Evolutionary conservation across 2,113 vertebrate species (phyloP).

Genomic region (Cisticola juncidis): DNA sequence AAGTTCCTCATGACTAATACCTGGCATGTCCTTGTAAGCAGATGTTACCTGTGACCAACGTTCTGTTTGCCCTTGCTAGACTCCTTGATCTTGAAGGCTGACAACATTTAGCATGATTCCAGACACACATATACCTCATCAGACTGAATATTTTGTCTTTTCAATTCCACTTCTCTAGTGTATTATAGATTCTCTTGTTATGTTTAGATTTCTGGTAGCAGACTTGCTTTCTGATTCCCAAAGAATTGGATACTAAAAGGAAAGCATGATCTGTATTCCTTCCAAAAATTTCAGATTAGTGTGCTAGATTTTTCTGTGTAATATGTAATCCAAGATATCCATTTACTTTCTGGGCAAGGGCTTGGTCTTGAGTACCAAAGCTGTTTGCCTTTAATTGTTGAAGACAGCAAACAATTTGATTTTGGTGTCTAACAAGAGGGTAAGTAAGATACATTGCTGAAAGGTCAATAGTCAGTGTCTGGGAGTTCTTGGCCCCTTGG

Average conservation of each 20-base stretch:
- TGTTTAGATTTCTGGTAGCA: background rate
- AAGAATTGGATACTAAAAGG: background rate
- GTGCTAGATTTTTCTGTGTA: background rate
- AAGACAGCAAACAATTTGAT: background rate
- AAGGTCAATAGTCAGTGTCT: background rate
- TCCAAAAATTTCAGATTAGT: background rate
- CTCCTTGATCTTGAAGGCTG: background rate
- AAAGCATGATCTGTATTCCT: background rate
- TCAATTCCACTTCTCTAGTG: background rate
- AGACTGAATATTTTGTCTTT: background rate
- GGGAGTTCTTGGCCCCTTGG: background rate
- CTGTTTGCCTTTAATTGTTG: background rate
- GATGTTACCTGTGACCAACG: background rate
- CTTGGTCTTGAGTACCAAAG: background rate
- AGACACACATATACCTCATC: background rate
- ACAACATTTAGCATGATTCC: background rate
- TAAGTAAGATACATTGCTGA: background rate
- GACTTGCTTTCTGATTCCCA: background rate
- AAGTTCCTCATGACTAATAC: background rate
- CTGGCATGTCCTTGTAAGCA: background rate
- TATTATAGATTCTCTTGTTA: background rate
- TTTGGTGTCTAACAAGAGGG: background rate
- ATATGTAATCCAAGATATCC: background rate
- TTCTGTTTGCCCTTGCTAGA: background rate
- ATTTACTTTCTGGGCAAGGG: background rate